phyloP scores from a whole-genome alignment of 1,140 invertebrate species.

The Heliconius nattereri region DNA sequence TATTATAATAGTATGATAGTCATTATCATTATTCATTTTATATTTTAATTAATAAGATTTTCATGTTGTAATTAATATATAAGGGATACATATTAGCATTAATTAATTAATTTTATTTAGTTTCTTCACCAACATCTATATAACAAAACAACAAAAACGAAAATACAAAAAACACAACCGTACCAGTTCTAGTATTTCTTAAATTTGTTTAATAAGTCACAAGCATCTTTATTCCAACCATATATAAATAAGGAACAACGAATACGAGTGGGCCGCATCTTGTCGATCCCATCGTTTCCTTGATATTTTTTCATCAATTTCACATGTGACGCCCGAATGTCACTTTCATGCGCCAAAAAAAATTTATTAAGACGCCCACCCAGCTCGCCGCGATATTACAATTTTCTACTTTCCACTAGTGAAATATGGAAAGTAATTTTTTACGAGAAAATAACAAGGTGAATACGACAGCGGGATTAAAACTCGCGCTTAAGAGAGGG shows the following conservation, averaged over 20 bases:
- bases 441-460: slow-evolving; percentile 79
- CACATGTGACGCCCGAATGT: slow-evolving; percentile 79
- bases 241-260: slow-evolving; percentile 50
- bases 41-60: too few species aligned
- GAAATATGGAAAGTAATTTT: slow-evolving; percentile 81
- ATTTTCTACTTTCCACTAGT: slow-evolving; percentile 77
- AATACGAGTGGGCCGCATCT: slow-evolving; percentile 45
- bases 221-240: slow-evolving; percentile 28
- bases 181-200: background rate
- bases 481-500: slow-evolving; percentile 56
- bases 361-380: slow-evolving; percentile 75
- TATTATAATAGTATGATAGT: too few species aligned
- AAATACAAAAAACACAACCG: background rate
- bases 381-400: slow-evolving; percentile 72
- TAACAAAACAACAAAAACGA: background rate
- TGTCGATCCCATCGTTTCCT: slow-evolving; percentile 74
- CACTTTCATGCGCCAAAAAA: slow-evolving; percentile 79
- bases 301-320: slow-evolving; percentile 81
- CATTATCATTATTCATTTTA: too few species aligned
- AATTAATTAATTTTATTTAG: too few species aligned
- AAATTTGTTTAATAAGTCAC: background rate
- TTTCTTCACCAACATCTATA: background rate
- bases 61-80: too few species aligned
- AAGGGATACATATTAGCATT: too few species aligned
- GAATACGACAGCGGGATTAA: slow-evolving; percentile 68